Base-by-base conservation (phyloP, 2,888 invertebrate species). In the Cryptus viduatorius region DNA sequence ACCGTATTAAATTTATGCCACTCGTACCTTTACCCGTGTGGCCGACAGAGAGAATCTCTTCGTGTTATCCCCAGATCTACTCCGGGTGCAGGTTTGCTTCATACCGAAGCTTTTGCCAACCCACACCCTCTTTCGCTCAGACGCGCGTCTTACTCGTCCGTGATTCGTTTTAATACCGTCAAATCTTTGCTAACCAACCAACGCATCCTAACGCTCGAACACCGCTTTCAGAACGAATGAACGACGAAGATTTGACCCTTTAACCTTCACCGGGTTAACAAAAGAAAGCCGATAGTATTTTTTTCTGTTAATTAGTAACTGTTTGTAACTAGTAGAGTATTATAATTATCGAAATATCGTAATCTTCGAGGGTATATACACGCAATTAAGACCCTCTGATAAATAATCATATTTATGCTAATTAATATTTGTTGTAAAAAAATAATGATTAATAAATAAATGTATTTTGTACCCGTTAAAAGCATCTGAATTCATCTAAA, bases 1-100 rank as follows among this genome's bases (percentile, higher is more conserved):
- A 90, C 90, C 87, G 87, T 90, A 88, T 89, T 87, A 90, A 92
- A 92, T 92, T 92, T 91, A 92, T 92, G 89, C 90, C 89, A 89
- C 89, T 90, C 89, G 88, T 87, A 88, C 87, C 87, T 86, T 78
- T 61, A 10, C 78, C 65, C 48, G 69, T 67, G 73, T 71, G 81
- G 72, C 67, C 61, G 61, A n/a, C 31, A 29, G 75, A 83, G 75
- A 83, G 79, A 79, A 79, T 65, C 56, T 65, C 72, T 73, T 65
- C 76, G 50, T 50, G 65, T 42, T 65, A 65, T 37, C 42, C 56
- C 46, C 46, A 48, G 24, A 19, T 10, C 56, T 24, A 19, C 46
- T 12, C 46, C 56, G 10, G 56, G 12, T 24, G 12, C 12, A 3
- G 19, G 10, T 12, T 14, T 3, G 56, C 24, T 56, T 24, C 24